These are phyloP conservation scores for Cryptotis parvus DNA, from an alignment of 2,113 vertebrate species.

Conservation along the genomic window DNA sequence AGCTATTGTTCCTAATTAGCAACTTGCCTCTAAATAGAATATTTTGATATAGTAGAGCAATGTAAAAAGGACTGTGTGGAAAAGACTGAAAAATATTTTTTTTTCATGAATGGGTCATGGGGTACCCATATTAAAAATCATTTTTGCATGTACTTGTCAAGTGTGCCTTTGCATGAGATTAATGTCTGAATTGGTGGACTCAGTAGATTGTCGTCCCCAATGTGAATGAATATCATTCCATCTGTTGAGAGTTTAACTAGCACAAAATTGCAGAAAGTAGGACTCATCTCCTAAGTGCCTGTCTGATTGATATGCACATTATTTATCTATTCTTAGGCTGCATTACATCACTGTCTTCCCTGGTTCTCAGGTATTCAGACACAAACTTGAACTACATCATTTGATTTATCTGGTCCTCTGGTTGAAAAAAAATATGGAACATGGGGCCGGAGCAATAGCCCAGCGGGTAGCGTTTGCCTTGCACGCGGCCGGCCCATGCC, in stretches of 20 bases:
- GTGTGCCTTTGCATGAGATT: not conserved
- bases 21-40: not conserved
- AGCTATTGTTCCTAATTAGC: not conserved
- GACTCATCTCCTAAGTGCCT: not conserved
- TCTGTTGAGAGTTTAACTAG: not conserved
- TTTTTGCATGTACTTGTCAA: not conserved
- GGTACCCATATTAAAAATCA: not conserved
- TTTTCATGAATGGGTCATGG: not conserved
- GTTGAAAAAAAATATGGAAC: not conserved
- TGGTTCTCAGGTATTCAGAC: not conserved
- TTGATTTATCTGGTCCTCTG: not conserved
- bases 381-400: not conserved
- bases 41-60: not conserved
- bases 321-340: not conserved
- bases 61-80: not conserved
- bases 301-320: not conserved
- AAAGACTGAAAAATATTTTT: not conserved
- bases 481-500: too few relatives aligned
- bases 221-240: not conserved
- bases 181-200: not conserved
- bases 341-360: not conserved
- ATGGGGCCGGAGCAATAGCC: too few relatives aligned
- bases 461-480: too few relatives aligned
- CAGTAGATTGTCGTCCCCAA: not conserved
- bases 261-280: not conserved